phyloP scores from a whole-genome alignment of 2,888 invertebrate species.

The Ophioninae sp. region DNA sequence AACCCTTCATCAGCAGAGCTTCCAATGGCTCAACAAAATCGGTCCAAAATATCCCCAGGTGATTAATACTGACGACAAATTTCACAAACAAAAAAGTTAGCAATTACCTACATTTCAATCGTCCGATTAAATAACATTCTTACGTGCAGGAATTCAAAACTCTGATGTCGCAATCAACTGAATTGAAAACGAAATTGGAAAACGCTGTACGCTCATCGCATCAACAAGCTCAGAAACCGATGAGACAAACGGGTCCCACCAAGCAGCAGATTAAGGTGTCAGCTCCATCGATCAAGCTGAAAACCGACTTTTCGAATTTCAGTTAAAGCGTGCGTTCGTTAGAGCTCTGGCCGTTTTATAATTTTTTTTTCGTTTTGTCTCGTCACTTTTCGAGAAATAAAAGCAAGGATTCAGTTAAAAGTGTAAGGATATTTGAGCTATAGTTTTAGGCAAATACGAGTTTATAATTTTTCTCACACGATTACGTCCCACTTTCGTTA shows the following conservation, averaged over 20 bases:
- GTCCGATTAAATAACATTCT: not conserved
- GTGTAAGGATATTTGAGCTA: conserved; percentile 48
- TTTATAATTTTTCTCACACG: conserved; percentile 50
- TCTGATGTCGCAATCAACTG: conserved; percentile 92
- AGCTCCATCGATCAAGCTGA: conserved; percentile 92
- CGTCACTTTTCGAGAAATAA: conserved; percentile 5
- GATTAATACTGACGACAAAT: not conserved
- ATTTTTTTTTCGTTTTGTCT: not conserved
- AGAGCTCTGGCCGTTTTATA: not conserved
- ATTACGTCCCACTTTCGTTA: conserved; percentile 24
- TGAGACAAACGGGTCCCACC: conserved; percentile 74
- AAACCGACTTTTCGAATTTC: conserved; percentile 97
- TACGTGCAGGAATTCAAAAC: conserved; percentile 91
- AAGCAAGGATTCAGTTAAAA: conserved; percentile 16
- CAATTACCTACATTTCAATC: conserved; percentile 3
- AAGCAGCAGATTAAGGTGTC: conserved; percentile 77
- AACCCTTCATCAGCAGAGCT: conserved; percentile 92
- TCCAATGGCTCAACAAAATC: conserved; percentile 94
- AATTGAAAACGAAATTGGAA: conserved; percentile 91
- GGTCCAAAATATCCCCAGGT: conserved; percentile 96
- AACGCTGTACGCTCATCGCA: conserved; percentile 89
- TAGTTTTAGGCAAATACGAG: conserved; percentile 58
- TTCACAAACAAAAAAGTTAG: conserved; percentile 1
- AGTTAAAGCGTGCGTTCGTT: conserved; percentile 81
- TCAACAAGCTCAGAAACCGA: conserved; percentile 83